Evolutionary conservation across 92 coral and sea anemone species (phyloP).

Genomic region (Chrysogorgia sp.): DNA sequence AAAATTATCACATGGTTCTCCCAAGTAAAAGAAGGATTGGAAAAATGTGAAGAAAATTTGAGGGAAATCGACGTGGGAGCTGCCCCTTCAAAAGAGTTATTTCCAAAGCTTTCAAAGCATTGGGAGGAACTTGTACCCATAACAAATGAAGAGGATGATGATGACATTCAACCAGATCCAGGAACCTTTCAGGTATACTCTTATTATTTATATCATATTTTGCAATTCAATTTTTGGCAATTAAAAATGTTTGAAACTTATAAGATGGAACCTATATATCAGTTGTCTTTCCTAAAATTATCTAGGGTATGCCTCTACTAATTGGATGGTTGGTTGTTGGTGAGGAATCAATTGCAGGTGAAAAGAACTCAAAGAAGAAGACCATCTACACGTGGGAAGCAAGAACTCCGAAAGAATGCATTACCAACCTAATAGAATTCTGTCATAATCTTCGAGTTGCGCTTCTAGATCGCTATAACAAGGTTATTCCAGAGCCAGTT

Average conservation of each 20-base stretch:
- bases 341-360: background rate
- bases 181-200: conserved; percentile 23
- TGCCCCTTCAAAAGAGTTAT: background rate
- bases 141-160: background rate
- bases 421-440: background rate
- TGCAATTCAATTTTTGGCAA: conserved; percentile 5
- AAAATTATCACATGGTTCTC: conserved; percentile 26
- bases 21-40: background rate
- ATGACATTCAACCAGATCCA: conserved; percentile 6
- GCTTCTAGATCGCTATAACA: background rate
- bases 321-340: conserved; percentile 36
- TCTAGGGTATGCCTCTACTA: conserved; percentile 10
- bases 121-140: conserved; percentile 14
- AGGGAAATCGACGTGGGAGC: conserved; percentile 10
- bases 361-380: background rate
- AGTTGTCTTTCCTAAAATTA: background rate
- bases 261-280: background rate
- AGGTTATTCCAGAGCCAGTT: background rate
- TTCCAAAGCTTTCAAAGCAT: conserved; percentile 34
- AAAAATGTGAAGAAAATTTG: conserved; percentile 12
- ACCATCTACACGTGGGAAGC: conserved; percentile 20
- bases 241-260: background rate
- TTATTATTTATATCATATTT: background rate
- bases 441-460: conserved; percentile 7
- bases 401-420: conserved; percentile 16